Evolutionary conservation across 2,797 vertebrate genomes (phyloP).

Genomic region (Lemur catta): DNA sequence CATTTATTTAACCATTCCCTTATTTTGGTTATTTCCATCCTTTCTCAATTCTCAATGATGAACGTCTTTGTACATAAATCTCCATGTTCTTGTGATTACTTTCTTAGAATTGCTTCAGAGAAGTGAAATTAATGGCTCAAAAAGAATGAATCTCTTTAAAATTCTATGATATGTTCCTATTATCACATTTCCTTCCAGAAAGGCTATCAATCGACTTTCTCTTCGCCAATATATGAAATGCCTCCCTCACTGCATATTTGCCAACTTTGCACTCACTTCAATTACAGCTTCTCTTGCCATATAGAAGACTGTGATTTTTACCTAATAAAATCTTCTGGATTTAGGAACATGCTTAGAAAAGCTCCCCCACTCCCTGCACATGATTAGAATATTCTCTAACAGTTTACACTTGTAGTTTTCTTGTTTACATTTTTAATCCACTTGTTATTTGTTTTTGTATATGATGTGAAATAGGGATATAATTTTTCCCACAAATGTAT

Average conservation of each 20-base stretch:
- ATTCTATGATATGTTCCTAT: neutral
- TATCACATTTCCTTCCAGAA: neutral
- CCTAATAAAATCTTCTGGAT: neutral
- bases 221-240: neutral
- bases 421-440: neutral
- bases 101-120: constrained; percentile 32
- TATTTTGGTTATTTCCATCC: neutral
- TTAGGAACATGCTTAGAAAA: neutral
- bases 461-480: neutral
- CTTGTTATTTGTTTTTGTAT: neutral
- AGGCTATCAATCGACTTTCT: neutral
- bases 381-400: neutral
- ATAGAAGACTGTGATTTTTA: neutral
- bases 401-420: constrained; percentile 6
- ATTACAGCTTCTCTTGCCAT: neutral
- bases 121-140: neutral
- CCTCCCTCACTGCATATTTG: neutral
- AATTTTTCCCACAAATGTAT: neutral
- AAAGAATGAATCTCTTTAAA: neutral
- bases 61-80: neutral
- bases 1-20: neutral
- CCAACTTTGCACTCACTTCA: neutral
- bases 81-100: neutral
- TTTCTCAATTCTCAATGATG: neutral
- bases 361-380: neutral